These are phyloP conservation scores for Dusona sp. DNA, from an alignment of 2,888 invertebrate species.

Conservation along the genomic window DNA sequence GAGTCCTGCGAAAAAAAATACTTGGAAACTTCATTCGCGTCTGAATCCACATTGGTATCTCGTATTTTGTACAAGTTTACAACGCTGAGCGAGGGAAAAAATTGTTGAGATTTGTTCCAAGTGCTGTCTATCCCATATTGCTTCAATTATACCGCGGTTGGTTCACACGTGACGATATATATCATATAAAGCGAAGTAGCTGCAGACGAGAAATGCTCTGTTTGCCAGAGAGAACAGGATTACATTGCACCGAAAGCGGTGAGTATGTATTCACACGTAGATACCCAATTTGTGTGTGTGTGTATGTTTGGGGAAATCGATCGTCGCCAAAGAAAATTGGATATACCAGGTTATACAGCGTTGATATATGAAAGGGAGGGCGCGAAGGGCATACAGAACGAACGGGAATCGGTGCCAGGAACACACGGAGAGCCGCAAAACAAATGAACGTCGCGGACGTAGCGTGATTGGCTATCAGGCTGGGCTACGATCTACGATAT, in stretches of 20 bases:
- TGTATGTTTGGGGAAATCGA: conserved; percentile 67
- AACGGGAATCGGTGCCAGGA: conserved; percentile 69
- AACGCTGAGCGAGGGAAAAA: not conserved
- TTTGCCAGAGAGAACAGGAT: conserved; percentile 45
- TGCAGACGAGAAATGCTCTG: conserved; percentile 42
- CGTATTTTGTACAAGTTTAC: not conserved
- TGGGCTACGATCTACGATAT: conserved; percentile 62
- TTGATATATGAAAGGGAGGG: conserved; percentile 38
- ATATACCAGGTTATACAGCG: conserved; percentile 56
- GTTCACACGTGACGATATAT: conserved; percentile 19
- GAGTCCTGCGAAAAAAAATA: not conserved
- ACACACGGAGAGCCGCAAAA: conserved; percentile 78
- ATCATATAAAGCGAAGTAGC: not conserved
- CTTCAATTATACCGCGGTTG: conserved; percentile 36
- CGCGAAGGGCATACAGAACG: conserved; percentile 41
- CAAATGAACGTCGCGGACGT: conserved; percentile 78
- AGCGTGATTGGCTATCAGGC: conserved; percentile 78
- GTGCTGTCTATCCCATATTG: conserved; percentile 11
- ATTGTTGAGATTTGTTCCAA: conserved; percentile 15
- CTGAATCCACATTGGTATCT: not conserved
- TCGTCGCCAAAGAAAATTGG: conserved; percentile 69
- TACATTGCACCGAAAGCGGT: conserved; percentile 15
- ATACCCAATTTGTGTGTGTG: not conserved
- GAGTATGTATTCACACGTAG: not conserved
- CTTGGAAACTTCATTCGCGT: not conserved